phyloP scores from a whole-genome alignment of 2,113 vertebrate genomes.

The Cyprinodon variegatus region DNA sequence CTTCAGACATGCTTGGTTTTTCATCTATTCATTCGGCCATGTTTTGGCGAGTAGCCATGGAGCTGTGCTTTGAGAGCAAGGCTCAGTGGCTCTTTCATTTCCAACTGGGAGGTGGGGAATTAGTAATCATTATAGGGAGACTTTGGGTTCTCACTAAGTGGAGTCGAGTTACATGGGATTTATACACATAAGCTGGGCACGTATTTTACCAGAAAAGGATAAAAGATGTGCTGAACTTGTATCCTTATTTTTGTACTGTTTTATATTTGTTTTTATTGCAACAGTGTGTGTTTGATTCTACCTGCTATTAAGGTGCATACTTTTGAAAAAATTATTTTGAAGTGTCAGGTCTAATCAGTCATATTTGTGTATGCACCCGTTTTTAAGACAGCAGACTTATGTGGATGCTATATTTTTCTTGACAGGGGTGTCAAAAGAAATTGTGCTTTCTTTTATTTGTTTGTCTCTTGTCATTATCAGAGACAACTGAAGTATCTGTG shows the following conservation, averaged over 20 bases:
- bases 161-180: conserved; percentile 20
- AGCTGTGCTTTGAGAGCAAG: conserved; percentile 33
- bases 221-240: not conserved
- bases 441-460: not conserved
- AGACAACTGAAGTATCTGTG: not conserved
- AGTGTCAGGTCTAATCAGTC: not conserved
- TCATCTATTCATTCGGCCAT: conserved; percentile 60
- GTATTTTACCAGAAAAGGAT: not conserved
- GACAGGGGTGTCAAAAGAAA: not conserved
- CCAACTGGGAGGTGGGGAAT: conserved; percentile 39
- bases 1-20: conserved; percentile 62
- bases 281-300: not conserved
- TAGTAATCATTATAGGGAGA: conserved; percentile 49
- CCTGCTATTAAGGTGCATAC: not conserved
- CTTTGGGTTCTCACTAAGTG: conserved; percentile 12
- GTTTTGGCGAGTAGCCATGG: conserved; percentile 61
- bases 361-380: not conserved
- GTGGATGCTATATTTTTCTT: not conserved
- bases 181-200: conserved; percentile 6
- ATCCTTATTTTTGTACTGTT: not conserved
- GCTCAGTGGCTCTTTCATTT: conserved; percentile 47
- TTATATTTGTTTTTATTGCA: not conserved
- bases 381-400: not conserved
- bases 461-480: not conserved
- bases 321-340: not conserved